phyloP scores from a whole-genome alignment of 2,113 vertebrate genomes.

The Anser cygnoides region DNA sequence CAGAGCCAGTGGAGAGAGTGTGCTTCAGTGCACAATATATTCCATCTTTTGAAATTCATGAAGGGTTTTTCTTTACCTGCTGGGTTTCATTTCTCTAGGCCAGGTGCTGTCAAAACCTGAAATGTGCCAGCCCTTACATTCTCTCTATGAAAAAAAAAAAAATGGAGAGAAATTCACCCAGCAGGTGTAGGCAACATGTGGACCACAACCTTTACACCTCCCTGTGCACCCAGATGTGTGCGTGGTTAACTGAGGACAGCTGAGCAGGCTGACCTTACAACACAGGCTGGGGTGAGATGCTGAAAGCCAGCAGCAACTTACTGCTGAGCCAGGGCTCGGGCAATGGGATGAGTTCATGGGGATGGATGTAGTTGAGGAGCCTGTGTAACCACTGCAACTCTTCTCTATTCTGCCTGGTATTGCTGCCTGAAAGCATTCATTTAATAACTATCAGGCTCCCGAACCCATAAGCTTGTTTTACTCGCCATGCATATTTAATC shows the following conservation, averaged over 20 bases:
- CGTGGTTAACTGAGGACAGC: neutral
- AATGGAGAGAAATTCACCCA: neutral
- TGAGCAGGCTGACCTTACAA: neutral
- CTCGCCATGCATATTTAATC: constrained; percentile 1
- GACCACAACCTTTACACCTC: neutral
- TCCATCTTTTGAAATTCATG: constrained; percentile 2
- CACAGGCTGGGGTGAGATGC: neutral
- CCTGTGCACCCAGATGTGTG: neutral
- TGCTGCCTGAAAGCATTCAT: neutral
- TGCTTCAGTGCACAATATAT: neutral
- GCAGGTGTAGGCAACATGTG: neutral
- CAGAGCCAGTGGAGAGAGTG: neutral
- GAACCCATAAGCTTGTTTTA: neutral
- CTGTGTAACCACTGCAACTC: neutral
- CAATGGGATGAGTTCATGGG: neutral
- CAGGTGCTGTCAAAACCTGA: constrained; percentile 17
- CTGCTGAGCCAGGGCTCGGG: neutral
- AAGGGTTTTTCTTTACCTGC: constrained; percentile 10
- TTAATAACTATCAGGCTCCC: neutral
- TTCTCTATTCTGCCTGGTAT: neutral
- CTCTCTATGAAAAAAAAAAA: neutral
- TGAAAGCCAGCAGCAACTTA: neutral
- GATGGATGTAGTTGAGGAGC: neutral
- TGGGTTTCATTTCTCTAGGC: constrained; percentile 29
- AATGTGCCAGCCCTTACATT: neutral